These are phyloP conservation scores for Scaptomyza hsui DNA, from an alignment of 1,140 invertebrate species.

Conservation along the genomic window DNA sequence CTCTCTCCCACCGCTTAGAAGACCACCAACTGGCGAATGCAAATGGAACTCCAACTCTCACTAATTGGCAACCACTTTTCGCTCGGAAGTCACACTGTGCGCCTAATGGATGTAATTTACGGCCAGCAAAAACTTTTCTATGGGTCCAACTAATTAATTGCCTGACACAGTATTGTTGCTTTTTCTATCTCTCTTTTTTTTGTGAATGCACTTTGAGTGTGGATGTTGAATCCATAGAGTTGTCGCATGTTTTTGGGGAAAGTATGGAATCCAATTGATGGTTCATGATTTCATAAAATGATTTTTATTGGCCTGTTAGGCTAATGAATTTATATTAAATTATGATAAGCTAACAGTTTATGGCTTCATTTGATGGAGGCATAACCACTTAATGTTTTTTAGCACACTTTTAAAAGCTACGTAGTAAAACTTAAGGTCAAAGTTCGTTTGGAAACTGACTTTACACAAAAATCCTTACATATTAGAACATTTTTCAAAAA, in stretches of 20 bases:
- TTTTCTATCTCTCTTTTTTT: not conserved
- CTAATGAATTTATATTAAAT: not conserved
- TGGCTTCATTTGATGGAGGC: not conserved
- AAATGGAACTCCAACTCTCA: conserved; percentile 46
- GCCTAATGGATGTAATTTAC: conserved; percentile 78
- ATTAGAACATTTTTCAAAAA: too few species aligned
- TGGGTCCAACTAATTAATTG: conserved; percentile 46
- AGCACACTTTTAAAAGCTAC: too few species aligned
- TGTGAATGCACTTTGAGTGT: conserved; percentile 23
- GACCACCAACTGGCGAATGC: conserved; percentile 45
- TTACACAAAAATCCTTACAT: too few species aligned
- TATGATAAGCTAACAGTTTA: not conserved
- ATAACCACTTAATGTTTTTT: too few species aligned
- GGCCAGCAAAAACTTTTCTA: conserved; percentile 54
- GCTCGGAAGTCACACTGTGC: conserved; percentile 72
- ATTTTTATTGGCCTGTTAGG: not conserved
- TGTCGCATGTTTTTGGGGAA: conserved; percentile 3
- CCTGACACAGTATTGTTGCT: not conserved
- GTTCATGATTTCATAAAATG: conserved; percentile 2
- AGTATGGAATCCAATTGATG: conserved; percentile 12
- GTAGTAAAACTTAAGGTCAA: too few species aligned
- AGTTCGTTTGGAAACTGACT: too few species aligned
- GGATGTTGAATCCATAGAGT: conserved; percentile 1
- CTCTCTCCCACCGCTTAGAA: too few species aligned
- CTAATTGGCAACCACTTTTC: conserved; percentile 77